A percentile compares a stretch with the other conserved stretches of the same genome.
These are phyloP conservation scores for Scaptodrosophila latifasciaeformis DNA, from an alignment of 2,888 invertebrate species.

Conservation along the genomic window DNA sequence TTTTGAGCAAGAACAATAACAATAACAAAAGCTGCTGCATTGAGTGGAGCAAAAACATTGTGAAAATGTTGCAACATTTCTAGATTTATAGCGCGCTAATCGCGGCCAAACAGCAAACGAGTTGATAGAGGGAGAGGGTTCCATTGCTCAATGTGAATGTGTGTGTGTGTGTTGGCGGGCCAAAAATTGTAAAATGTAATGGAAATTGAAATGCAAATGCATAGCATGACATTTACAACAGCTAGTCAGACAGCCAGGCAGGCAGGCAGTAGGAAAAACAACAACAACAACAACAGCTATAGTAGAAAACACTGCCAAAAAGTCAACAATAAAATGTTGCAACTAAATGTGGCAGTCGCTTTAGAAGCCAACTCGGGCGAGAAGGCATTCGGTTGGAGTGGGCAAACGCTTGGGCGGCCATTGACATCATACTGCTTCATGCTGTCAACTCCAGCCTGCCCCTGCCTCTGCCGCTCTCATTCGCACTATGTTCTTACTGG, in stretches of 20 bases:
- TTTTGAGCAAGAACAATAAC: conserved; percentile 4
- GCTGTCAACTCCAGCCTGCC: too few species aligned
- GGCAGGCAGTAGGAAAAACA: conserved; percentile 14
- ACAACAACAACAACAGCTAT: conserved; percentile 24
- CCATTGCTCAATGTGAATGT: neutral
- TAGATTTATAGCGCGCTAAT: conserved; percentile 69
- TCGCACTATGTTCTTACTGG: neutral
- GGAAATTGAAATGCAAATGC: conserved; percentile 69
- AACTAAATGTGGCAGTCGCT: conserved; percentile 59
- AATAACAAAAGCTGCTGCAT: conserved; percentile 15
- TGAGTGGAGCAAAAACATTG: conserved; percentile 51
- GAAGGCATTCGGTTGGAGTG: conserved; percentile 36
- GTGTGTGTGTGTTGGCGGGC: conserved; percentile 22
- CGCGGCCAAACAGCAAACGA: conserved; percentile 56
- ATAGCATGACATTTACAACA: conserved; percentile 54
- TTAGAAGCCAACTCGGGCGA: conserved; percentile 34
- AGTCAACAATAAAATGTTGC: conserved; percentile 68
- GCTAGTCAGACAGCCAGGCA: conserved; percentile 33
- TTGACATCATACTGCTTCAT: too few species aligned
- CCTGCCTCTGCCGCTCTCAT: too few species aligned
- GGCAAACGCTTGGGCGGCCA: neutral
- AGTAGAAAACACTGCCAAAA: conserved; percentile 50
- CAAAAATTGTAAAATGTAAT: conserved; percentile 56
- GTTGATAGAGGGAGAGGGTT: conserved; percentile 21
- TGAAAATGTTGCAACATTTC: conserved; percentile 62